phyloP scores from a whole-genome alignment of 2,888 invertebrate species.

The Ochlodes sylvanus region DNA sequence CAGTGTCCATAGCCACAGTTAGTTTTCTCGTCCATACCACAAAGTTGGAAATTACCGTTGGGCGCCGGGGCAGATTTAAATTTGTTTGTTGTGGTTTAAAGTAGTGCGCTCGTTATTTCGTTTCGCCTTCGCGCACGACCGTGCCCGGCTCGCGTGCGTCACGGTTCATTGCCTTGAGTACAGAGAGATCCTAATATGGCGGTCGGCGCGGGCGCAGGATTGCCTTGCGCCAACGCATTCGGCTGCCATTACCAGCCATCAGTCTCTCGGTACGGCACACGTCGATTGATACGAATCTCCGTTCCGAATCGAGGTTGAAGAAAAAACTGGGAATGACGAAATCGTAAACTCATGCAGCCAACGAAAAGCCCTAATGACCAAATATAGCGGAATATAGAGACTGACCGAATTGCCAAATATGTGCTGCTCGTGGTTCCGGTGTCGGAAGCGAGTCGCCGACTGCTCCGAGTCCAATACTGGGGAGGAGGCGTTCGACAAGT shows the following conservation, averaged over 20 bases:
- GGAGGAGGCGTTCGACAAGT: constrained; percentile 66
- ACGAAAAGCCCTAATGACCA: constrained; percentile 35
- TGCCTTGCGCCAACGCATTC: constrained; percentile 76
- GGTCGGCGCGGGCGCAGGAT: constrained; percentile 66
- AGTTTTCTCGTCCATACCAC: constrained; percentile 10
- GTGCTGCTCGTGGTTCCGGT: constrained; percentile 80
- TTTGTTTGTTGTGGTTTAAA: constrained; percentile 43
- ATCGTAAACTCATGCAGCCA: constrained; percentile 32
- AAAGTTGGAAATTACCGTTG: constrained; percentile 11
- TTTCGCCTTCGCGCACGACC: constrained; percentile 48
- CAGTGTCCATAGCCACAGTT: constrained; percentile 30
- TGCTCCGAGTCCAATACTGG: constrained; percentile 57
- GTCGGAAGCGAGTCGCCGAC: constrained; percentile 73
- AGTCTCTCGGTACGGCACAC: constrained; percentile 65
- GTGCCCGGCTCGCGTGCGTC: constrained; percentile 65
- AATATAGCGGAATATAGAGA: constrained; percentile 46
- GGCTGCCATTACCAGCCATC: constrained; percentile 67
- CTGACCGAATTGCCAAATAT: constrained; percentile 59
- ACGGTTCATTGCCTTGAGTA: constrained; percentile 82
- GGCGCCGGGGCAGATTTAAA: constrained; percentile 15
- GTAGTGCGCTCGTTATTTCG: constrained; percentile 42
- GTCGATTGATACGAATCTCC: constrained; percentile 48
- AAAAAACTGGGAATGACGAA: constrained; percentile 36
- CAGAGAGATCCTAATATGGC: constrained; percentile 82
- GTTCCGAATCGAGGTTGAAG: constrained; percentile 38